A percentile compares a stretch with the other conserved stretches of the same genome.
phyloP scores from a whole-genome alignment of 2,113 vertebrate species.

The Otis tarda region DNA sequence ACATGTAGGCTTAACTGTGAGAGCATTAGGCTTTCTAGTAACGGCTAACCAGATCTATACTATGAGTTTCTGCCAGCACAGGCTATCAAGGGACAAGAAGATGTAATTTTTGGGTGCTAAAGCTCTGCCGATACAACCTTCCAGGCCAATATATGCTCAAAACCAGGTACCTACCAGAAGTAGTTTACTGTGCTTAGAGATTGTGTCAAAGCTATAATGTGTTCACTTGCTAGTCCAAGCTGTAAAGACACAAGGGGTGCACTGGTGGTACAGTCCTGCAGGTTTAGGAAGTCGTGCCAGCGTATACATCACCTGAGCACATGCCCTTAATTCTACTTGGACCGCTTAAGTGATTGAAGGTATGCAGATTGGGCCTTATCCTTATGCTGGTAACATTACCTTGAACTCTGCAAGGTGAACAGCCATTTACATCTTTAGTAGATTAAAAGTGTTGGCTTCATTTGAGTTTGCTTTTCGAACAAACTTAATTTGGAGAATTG shows the following conservation, averaged over 20 bases:
- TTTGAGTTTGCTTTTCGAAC: slow-evolving; percentile 9
- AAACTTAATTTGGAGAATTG: slow-evolving; percentile 35
- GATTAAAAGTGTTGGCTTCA: not conserved
- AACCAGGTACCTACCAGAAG: not conserved
- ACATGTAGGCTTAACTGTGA: not conserved
- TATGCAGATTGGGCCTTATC: not conserved
- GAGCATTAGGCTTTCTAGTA: not conserved
- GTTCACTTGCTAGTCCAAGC: not conserved
- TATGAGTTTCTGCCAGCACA: not conserved
- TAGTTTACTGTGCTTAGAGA: not conserved
- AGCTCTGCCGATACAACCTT: not conserved
- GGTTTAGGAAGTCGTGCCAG: not conserved
- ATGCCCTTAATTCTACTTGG: not conserved
- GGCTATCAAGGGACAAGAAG: not conserved
- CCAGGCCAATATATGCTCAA: not conserved
- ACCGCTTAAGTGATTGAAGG: not conserved
- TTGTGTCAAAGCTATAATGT: not conserved
- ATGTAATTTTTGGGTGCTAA: not conserved
- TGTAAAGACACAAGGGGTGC: not conserved
- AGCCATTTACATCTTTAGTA: not conserved
- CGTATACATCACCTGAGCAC: not conserved
- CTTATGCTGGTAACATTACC: not conserved
- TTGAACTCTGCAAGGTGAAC: slow-evolving; percentile 20
- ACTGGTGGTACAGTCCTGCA: not conserved
- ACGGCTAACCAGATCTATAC: not conserved